Base-by-base conservation (phyloP, 2,888 invertebrate species). In the Drosophila vallismaia region DNA sequence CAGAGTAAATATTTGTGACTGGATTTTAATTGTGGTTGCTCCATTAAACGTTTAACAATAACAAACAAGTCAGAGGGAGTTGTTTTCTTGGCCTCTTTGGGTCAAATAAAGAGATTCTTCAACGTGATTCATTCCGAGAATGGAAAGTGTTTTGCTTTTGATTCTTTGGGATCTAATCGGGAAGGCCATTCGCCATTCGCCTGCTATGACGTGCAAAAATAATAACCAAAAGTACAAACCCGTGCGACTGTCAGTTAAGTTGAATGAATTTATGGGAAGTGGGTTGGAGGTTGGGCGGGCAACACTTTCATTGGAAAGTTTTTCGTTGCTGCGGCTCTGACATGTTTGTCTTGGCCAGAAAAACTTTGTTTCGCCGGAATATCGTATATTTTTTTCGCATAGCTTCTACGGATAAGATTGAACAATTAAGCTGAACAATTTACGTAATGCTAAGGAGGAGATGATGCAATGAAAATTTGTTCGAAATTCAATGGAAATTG, bases 251-350 rank as follows among this genome's bases (percentile, higher is more conserved):
- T 78, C 77, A 69, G 56, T 69, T 55, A 75, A 87, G 31, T 62
- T 83, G 64, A 71, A 88, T 66, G 84, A 75, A 88, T 89, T 89
- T 86, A 88, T 88, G 67, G 63, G 60, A 49, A 67, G 60, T 68
- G 66, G 52, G 49, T 31, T 59, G 64, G 52, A 52, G 53, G 54
- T 54, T 64, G 74, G 55, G 19, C 38, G 40, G 33, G 67, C 57
- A 58, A 68, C 59, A 71, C 73, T 70, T 79, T 79, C 86, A 79
- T 77, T 74, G 81, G 75, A 86, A 86, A 73, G 63, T 60, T 86
- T 86, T 76, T 77, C 48, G 12, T 5, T 46, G 51, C 36, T 48
- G 53, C 45, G 46, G 8, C 42, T 28, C 50, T 66, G 40, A 54
- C 46, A 48, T 63, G 66, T 66, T 52, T 71, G 59, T 53, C 54